Base-by-base conservation (phyloP, 2,888 invertebrate genomes). In the Parapristionchus giblindavisi region DNA sequence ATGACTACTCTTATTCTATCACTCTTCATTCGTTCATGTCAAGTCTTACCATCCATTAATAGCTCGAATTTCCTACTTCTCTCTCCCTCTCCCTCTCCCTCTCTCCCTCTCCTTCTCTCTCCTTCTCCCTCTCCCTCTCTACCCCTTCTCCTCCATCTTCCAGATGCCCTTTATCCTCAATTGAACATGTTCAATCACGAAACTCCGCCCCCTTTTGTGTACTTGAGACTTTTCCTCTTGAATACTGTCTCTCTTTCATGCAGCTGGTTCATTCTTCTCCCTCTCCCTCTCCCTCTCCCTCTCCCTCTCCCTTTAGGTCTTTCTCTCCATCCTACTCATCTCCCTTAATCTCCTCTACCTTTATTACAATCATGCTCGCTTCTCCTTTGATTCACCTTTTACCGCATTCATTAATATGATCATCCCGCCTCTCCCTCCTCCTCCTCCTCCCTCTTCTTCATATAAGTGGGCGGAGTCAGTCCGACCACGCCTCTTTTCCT, bases 251-350 rank as follows among this genome's bases (percentile, higher is more conserved):
- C n/a, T n/a, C n/a, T n/a, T n/a, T n/a, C n/a, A n/a, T n/a, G n/a
- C n/a, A n/a, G n/a, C n/a, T n/a, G n/a, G n/a, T n/a, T n/a, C n/a
- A n/a, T n/a, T n/a, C n/a, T n/a, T 58, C 58, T n/a, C 58, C 8
- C 58, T 48, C 32, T 48, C 66, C 32, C 48, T 24, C 66, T 66
- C 66, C 17, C 66, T 17, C 48, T 43, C 66, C 51, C 17, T 6
- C 40, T 34, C 40, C 27, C 65, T 11, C 38, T 17, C 11, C 48
- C 43, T 56, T 32, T 32, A 27, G 51, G 36, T 24, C 54, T 40
- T 29, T 43, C n/a, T 24, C 48, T 3, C 27, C 52, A 29, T 68
- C 29, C 8, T n/a, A 8, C 52, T 36, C n/a, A 27, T 32, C 51
- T 38, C 36, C 17, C 32, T 29, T 52, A 11, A 24, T 4, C 48